phyloP scores from a whole-genome alignment of 2,888 invertebrate genomes.

The Nomada fucata region DNA sequence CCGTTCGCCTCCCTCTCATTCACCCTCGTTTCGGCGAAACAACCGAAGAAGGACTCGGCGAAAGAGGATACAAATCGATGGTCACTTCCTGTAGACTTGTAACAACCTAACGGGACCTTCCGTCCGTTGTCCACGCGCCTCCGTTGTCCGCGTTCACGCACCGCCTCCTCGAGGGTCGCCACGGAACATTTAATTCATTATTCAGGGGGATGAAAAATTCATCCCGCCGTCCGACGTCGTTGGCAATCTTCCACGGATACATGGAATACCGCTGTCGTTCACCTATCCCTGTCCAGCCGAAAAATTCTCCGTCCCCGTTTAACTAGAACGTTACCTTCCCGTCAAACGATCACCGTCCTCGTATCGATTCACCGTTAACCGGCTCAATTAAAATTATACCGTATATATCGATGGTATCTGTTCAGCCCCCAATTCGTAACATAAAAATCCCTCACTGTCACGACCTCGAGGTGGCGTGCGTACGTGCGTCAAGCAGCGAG shows the following conservation, averaged over 20 bases:
- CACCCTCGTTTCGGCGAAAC: slow-evolving; percentile 56
- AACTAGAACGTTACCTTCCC: too few relatives aligned
- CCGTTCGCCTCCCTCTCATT: slow-evolving; percentile 60
- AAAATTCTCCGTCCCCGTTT: background rate
- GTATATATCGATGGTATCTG: background rate
- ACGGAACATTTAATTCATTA: slow-evolving; percentile 84
- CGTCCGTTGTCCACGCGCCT: slow-evolving; percentile 49
- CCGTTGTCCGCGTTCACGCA: slow-evolving; percentile 60
- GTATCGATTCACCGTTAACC: too few relatives aligned
- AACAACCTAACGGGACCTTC: slow-evolving; percentile 79
- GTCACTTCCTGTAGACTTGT: slow-evolving; percentile 78
- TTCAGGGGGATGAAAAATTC: slow-evolving; percentile 82
- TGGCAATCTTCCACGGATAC: slow-evolving; percentile 47
- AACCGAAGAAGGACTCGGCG: slow-evolving; percentile 67
- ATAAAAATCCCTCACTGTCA: slow-evolving; percentile 48
- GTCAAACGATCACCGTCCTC: background rate
- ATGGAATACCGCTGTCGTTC: slow-evolving; percentile 19
- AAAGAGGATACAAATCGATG: slow-evolving; percentile 78
- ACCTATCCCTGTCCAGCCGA: background rate
- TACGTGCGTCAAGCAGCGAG: slow-evolving; percentile 65
- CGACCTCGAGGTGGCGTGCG: slow-evolving; percentile 64
- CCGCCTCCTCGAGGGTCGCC: slow-evolving; percentile 68
- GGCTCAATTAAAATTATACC: slow-evolving; percentile 28
- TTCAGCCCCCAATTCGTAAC: background rate
- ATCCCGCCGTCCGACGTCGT: slow-evolving; percentile 65